Conservation (phyloP, 2,888 invertebrate species). For the Thumatha senex region DNA sequence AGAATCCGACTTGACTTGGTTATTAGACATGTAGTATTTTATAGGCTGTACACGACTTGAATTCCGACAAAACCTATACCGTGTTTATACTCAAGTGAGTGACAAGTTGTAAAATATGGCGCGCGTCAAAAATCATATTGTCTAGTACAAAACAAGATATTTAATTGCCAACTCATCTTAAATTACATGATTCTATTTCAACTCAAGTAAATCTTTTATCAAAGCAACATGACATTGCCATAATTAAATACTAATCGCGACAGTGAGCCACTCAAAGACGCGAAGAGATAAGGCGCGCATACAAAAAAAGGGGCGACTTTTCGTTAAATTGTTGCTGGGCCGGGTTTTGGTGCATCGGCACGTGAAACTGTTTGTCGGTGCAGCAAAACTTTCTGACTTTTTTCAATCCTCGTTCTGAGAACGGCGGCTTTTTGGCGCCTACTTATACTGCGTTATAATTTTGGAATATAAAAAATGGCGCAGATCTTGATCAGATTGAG, state of each 20-base stretch:
- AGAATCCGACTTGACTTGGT: too few relatives aligned
- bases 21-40: too few relatives aligned
- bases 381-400: constrained; percentile 60
- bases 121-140: too few relatives aligned
- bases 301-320: constrained; percentile 46
- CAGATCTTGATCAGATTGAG: constrained; percentile 39
- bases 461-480: constrained; percentile 50
- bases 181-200: constrained; percentile 17
- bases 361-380: constrained; percentile 76
- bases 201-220: constrained; percentile 28
- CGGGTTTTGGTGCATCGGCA: constrained; percentile 68
- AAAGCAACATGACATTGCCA: constrained; percentile 32
- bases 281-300: constrained; percentile 47
- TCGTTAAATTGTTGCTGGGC: constrained; percentile 64
- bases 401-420: constrained; percentile 75
- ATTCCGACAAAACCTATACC: too few relatives aligned
- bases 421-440: constrained; percentile 79
- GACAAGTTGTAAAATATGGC: too few relatives aligned
- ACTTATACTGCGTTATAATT: constrained; percentile 49
- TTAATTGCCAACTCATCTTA: constrained; percentile 10
- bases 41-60: too few relatives aligned
- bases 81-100: too few relatives aligned
- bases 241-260: constrained; percentile 40
- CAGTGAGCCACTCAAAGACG: constrained; percentile 37
- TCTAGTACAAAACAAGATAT: neutral